Conservation (phyloP, 1,140 invertebrate genomes). For the Trialeurodes vaporariorum region DNA sequence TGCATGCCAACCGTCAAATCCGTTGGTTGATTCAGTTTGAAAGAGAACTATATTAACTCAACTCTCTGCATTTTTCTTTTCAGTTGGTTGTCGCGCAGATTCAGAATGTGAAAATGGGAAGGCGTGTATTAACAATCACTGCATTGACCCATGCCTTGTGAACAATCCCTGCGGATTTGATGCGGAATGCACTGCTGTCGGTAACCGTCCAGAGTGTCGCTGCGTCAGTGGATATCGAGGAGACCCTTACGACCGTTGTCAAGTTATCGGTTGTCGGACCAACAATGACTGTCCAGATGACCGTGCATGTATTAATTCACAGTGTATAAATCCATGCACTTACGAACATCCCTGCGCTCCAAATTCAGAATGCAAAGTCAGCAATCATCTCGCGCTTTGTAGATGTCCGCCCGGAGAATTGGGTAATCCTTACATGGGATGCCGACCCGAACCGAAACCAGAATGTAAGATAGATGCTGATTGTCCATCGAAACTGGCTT, state of each 20-base stretch:
- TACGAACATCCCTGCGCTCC: constrained; percentile 63
- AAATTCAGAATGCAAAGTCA: constrained; percentile 61
- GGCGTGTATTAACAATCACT: constrained; percentile 71
- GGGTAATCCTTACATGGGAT: constrained; percentile 75
- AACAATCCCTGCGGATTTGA: constrained; percentile 67
- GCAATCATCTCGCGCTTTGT: constrained; percentile 71
- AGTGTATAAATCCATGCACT: constrained; percentile 75
- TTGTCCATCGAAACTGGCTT: constrained; percentile 65
- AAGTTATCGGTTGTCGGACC: constrained; percentile 68
- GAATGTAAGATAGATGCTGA: constrained; percentile 71
- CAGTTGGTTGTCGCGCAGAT: constrained; percentile 60
- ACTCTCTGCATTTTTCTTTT: constrained; percentile 16
- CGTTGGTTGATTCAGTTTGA: too few relatives aligned
- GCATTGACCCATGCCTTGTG: constrained; percentile 67
- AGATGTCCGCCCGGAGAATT: constrained; percentile 54
- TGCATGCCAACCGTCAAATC: too few relatives aligned
- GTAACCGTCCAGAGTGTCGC: constrained; percentile 62
- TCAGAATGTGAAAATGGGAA: constrained; percentile 67
- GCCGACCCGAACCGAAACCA: constrained; percentile 51
- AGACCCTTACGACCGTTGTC: constrained; percentile 61
- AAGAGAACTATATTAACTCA: too few relatives aligned
- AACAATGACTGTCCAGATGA: constrained; percentile 79
- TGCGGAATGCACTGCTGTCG: constrained; percentile 65
- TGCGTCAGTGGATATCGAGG: constrained; percentile 70
- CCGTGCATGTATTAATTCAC: constrained; percentile 69